These are phyloP conservation scores for Mythimna vitellina DNA, from an alignment of 2,888 invertebrate genomes.

Conservation along the genomic window DNA sequence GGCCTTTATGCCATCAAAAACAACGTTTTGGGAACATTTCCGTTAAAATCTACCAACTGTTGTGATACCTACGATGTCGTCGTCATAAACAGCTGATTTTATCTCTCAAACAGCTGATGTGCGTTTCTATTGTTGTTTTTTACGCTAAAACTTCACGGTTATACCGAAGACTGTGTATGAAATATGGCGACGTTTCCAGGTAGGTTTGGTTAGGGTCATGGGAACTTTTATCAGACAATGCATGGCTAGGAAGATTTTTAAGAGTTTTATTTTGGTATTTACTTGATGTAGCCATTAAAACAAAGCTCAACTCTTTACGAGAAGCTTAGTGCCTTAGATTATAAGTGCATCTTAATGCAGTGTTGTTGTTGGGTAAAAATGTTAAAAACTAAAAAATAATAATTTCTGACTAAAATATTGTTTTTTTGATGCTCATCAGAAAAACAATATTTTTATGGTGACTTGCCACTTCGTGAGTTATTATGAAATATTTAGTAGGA, in stretches of 20 bases:
- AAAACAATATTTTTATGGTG: too few relatives aligned
- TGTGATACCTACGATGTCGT: conserved; percentile 10
- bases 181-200: conserved; percentile 44
- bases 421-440: too few relatives aligned
- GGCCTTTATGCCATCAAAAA: neutral
- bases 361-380: too few relatives aligned
- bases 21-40: conserved; percentile 8
- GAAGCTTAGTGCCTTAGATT: too few relatives aligned
- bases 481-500: neutral
- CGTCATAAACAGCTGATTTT: conserved; percentile 49
- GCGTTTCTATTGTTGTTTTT: conserved; percentile 55
- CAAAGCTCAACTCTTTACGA: neutral
- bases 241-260: neutral
- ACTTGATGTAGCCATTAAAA: neutral
- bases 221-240: conserved; percentile 39
- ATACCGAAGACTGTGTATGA: conserved; percentile 31
- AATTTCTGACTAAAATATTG: too few relatives aligned
- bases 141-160: conserved; percentile 36
- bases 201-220: conserved; percentile 50
- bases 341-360: too few relatives aligned
- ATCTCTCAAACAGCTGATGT: conserved; percentile 59
- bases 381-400: too few relatives aligned
- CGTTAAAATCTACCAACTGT: conserved; percentile 13
- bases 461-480: too few relatives aligned
- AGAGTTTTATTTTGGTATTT: conserved; percentile 10